Base-by-base conservation (phyloP, 2,888 invertebrate genomes). In the Pocota personata region DNA sequence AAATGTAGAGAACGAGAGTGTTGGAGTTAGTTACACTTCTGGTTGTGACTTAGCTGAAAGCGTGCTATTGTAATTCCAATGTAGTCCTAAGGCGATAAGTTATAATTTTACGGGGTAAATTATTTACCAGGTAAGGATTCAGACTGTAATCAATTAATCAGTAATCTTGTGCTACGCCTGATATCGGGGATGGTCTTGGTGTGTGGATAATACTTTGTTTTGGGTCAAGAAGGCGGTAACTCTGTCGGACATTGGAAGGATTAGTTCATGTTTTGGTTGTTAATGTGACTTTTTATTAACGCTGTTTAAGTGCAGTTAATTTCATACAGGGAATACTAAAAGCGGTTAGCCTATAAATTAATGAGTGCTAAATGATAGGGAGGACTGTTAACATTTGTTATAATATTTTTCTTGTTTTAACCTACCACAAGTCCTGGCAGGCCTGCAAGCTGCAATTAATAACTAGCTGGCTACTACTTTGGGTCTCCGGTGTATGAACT, bases 101-200 rank as follows among this genome's bases (percentile, higher is more conserved):
- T 69, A 86, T 77, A 86, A 77, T 82, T 86, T 82, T 50, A 48
- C 48, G 21, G 55, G 86, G 50, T 82, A 66, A 86, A 48, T 86
- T 73, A 77, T 82, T 60, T 77, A 40, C 48, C 60, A 40, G 55
- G 46, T 62, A 50, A 48, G 71, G 67, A 77, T 77, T 86, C 46
- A 52, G 67, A 60, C 76, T 60, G 67, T 86, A 86, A 82, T 72
- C 76, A 86, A 86, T 86, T 86, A 82, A 82, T 77, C 76, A 77
- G 76, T 72, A 82, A 86, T 67, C 60, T 67, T 77, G 43, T 75
- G 52, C 58, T 27, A 60, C 8, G 60, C 7, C 50, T 27, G 32
- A 64, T 50, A 32, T 60, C 16, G 55, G 10, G 46, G 21, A 50
- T 57, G 35, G n/a, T 10, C 14, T 40, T 12, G 19, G 48, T 37